Base-by-base conservation (phyloP, 2,113 vertebrate species). In the Percina caprodes region DNA sequence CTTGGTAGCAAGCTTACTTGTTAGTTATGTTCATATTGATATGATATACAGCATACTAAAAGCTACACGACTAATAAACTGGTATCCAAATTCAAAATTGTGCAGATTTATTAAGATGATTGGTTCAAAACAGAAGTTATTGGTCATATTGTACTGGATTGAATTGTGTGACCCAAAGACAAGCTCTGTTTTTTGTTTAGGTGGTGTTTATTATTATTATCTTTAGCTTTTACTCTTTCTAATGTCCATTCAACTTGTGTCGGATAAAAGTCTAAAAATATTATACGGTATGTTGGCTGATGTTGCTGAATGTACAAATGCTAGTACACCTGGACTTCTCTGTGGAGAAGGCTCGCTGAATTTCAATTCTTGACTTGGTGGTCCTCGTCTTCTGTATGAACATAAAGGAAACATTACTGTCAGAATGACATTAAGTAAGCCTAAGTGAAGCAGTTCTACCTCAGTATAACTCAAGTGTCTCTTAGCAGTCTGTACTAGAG, bases 401-500 rank as follows among this genome's bases (percentile, higher is more conserved):
- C 55, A 74, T 82, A 82, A 88, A 84, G 60, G 35, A 89, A 66
- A 84, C 74, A 62, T 79, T 69, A 80, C 59, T 80, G 74, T 80
- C 68, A 84, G 69, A 86, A 73, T 85, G 80, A 88, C 74, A 88
- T 78, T 69, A 80, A 90, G 66, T 69, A 77, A 75, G 68, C 74
- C 69, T 62, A 56, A 87, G 70, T 72, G 70, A 80, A 70, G 76
- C 69, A 42, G 82, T 39, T 56, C 48, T 81, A 75, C 30, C 54
- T 56, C 39, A 51, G 52, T 80, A 52, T 80, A 77, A 86, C 63
- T 42, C 56, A 68, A 87, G 66, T 83, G 82, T 73, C 68, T 83
- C 67, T 90, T 58, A 89, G 82, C 55, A 66, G 84, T 81, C 85
- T 90, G 79, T 49, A 82, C 30, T 4, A 54, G 23, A 80, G 73